These are phyloP conservation scores for Eidolon helvum DNA, from an alignment of 2,113 vertebrate species.

Conservation along the genomic window DNA sequence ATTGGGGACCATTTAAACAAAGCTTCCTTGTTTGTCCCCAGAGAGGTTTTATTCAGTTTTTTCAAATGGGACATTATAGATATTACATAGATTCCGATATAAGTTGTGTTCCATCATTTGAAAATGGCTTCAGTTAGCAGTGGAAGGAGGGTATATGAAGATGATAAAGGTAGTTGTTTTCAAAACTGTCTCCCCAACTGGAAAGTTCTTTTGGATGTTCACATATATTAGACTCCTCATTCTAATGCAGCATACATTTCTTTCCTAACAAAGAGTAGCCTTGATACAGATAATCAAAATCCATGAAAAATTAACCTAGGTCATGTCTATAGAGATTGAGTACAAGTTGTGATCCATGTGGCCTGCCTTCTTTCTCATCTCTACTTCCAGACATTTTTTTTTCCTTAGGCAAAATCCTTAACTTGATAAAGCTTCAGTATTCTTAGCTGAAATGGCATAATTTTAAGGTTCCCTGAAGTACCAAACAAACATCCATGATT, in stretches of 20 bases:
- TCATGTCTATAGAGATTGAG: background rate
- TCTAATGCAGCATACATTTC: background rate
- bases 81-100: background rate
- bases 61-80: background rate
- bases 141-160: rapidly evolving
- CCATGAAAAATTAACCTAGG: background rate
- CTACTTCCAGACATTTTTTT: background rate
- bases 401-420: background rate
- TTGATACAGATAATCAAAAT: background rate
- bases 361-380: background rate
- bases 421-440: background rate
- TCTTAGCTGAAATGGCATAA: background rate
- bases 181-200: background rate
- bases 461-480: background rate
- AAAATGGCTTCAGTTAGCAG: background rate
- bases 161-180: background rate
- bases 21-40: background rate
- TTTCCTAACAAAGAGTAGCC: background rate
- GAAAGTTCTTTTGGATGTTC: background rate
- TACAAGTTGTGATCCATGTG: rapidly evolving
- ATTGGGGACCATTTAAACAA: background rate
- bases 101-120: background rate
- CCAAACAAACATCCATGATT: background rate
- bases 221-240: background rate
- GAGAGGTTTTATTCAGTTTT: background rate